phyloP scores from a whole-genome alignment of 2,888 invertebrate species.

The Terebella lapidaria region DNA sequence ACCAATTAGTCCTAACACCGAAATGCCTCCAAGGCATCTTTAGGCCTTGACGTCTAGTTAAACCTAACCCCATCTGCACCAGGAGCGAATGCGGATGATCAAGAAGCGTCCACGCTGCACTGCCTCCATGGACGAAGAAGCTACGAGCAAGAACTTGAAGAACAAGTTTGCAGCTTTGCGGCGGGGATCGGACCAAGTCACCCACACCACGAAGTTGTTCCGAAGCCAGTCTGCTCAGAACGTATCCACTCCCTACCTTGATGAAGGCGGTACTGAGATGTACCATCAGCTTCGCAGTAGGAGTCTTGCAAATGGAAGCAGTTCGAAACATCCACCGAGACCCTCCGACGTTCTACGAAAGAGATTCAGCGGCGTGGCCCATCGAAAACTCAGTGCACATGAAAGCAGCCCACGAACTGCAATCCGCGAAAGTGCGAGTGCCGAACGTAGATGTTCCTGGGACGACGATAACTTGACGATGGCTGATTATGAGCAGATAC shows the following conservation, averaged over 20 bases:
- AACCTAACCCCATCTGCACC: background rate
- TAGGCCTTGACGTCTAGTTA: too few species aligned
- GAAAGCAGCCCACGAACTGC: too few species aligned
- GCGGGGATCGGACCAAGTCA: conserved; percentile 4
- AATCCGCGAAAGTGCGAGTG: too few species aligned
- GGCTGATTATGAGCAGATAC: too few species aligned
- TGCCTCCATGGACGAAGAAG: background rate
- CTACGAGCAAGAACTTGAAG: conserved; percentile 12
- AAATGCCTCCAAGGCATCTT: too few species aligned
- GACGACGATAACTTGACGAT: too few species aligned
- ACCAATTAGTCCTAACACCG: too few species aligned
- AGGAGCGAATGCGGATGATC: conserved; percentile 1
- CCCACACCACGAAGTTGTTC: background rate
- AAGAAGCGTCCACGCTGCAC: background rate
- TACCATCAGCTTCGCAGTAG: background rate
- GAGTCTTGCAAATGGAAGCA: too few species aligned
- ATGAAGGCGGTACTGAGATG: background rate
- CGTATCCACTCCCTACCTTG: background rate
- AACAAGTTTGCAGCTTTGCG: conserved; percentile 14
- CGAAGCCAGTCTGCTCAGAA: conserved; percentile 8
- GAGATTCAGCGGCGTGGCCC: background rate
- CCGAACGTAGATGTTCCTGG: too few species aligned
- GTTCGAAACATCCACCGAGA: too few species aligned
- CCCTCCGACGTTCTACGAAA: background rate
- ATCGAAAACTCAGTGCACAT: background rate